phyloP scores from a whole-genome alignment of 2,888 invertebrate genomes.

The Eurois occulta region DNA sequence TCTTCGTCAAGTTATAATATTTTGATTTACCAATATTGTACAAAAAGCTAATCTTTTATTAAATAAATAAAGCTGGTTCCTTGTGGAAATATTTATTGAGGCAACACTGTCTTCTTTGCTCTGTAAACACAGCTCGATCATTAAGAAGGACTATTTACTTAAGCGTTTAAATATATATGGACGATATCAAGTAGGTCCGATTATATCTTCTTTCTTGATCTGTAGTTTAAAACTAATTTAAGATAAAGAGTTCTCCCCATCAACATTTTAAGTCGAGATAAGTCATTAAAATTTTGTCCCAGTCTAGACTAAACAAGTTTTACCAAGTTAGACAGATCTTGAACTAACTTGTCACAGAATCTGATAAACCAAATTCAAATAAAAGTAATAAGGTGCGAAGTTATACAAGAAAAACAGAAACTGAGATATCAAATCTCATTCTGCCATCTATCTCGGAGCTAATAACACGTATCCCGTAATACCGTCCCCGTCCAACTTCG shows the following conservation, averaged over 20 bases:
- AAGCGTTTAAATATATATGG: conserved; percentile 36
- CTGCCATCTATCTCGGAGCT: conserved; percentile 54
- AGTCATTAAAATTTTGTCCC: conserved; percentile 32
- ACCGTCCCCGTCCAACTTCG: conserved; percentile 68
- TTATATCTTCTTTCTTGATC: background rate
- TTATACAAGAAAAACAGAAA: conserved; percentile 52
- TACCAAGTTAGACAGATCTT: conserved; percentile 32
- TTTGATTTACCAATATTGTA: background rate
- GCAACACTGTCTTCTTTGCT: conserved; percentile 66
- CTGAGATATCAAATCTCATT: conserved; percentile 54
- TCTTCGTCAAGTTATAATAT: background rate
- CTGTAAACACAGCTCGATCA: conserved; percentile 70
- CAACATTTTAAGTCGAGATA: conserved; percentile 29
- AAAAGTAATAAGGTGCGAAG: conserved; percentile 48
- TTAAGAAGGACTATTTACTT: conserved; percentile 76
- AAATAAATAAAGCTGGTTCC: conserved; percentile 7
- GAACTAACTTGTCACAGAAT: conserved; percentile 42
- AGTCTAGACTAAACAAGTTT: conserved; percentile 20
- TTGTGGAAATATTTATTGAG: conserved; percentile 17
- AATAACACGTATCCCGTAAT: conserved; percentile 63
- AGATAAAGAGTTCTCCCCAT: conserved; percentile 20
- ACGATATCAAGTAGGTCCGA: background rate
- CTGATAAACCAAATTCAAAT: conserved; percentile 40
- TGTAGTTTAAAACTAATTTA: conserved; percentile 30
- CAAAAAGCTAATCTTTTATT: conserved; percentile 8